Conservation (phyloP, 2,888 invertebrate genomes). For the Dryadula phaetusa region DNA sequence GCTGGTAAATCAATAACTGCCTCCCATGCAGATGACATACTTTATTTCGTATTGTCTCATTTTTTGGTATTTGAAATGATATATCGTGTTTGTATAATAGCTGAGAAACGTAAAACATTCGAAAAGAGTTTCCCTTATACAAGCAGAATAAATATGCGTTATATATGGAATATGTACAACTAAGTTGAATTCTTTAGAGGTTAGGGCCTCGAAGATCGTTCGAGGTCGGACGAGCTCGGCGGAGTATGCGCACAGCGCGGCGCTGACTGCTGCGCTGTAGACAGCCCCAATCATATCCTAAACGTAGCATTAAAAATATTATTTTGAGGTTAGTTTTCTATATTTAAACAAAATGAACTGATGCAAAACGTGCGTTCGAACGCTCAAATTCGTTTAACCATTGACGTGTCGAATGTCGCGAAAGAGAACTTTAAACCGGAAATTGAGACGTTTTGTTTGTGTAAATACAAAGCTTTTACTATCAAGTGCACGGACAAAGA, state of each 20-base stretch:
- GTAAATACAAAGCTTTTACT: conserved; percentile 83
- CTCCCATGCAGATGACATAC: background rate
- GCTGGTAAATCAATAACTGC: conserved; percentile 33
- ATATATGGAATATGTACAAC: conserved; percentile 30
- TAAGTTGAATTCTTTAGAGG: conserved; percentile 17
- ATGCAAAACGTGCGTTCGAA: conserved; percentile 57
- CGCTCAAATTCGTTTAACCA: conserved; percentile 56
- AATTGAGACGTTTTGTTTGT: conserved; percentile 82
- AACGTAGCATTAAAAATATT: conserved; percentile 79
- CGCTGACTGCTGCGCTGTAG: conserved; percentile 55
- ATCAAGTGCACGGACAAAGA: conserved; percentile 83
- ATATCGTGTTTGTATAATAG: background rate
- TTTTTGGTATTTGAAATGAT: background rate
- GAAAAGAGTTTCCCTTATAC: conserved; percentile 12
- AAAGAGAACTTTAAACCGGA: conserved; percentile 75
- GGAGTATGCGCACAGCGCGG: conserved; percentile 52
- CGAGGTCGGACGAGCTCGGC: conserved; percentile 56
- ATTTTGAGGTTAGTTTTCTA: conserved; percentile 80
- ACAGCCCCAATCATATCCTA: conserved; percentile 72
- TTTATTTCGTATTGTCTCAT: background rate
- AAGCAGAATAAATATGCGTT: conserved; percentile 13
- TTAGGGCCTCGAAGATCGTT: conserved; percentile 57
- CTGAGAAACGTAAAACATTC: background rate
- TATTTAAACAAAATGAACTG: conserved; percentile 64
- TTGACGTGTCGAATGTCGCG: conserved; percentile 80